These are phyloP conservation scores for Ypsolopha sequella DNA, from an alignment of 2,888 invertebrate genomes.

Conservation along the genomic window DNA sequence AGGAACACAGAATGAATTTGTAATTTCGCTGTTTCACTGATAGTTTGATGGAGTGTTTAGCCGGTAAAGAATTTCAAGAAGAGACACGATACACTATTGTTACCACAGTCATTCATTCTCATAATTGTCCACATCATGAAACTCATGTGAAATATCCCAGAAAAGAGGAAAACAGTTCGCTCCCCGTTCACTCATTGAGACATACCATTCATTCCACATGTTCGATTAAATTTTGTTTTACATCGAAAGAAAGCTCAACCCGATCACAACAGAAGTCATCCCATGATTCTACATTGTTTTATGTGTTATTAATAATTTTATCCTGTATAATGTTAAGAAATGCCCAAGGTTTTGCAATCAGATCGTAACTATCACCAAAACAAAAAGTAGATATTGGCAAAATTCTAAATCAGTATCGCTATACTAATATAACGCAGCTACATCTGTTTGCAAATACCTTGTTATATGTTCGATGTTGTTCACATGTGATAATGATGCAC, in stretches of 20 bases:
- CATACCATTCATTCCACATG: constrained; percentile 11
- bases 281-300: constrained; percentile 49
- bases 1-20: background rate
- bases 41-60: background rate
- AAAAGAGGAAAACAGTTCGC: background rate
- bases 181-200: background rate
- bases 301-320: constrained; percentile 44
- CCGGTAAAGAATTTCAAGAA: constrained; percentile 24
- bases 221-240: constrained; percentile 37
- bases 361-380: constrained; percentile 20
- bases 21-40: background rate
- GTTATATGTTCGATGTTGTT: constrained; percentile 63
- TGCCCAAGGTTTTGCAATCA: constrained; percentile 36
- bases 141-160: background rate
- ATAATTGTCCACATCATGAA: background rate
- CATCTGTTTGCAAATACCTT: constrained; percentile 20
- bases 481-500: constrained; percentile 48
- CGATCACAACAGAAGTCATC: constrained; percentile 37
- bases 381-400: too few species aligned
- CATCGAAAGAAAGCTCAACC: constrained; percentile 21
- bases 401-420: background rate
- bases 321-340: constrained; percentile 52
- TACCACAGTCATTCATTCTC: constrained; percentile 28
- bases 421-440: background rate
- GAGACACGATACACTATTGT: constrained; percentile 55